Conservation (phyloP, 2,888 invertebrate species). For the Xestia sexstrigata region DNA sequence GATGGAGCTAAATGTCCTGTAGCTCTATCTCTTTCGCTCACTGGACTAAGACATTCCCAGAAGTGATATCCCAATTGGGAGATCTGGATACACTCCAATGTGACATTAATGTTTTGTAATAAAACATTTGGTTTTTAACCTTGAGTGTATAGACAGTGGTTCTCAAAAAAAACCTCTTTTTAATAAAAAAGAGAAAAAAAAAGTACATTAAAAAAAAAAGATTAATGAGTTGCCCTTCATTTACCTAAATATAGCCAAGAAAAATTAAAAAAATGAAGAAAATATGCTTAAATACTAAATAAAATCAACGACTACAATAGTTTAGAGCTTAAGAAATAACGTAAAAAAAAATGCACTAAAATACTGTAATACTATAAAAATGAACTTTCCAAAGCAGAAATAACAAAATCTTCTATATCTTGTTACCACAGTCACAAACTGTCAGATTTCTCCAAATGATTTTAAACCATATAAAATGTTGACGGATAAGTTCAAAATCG, state of each 20-base stretch:
- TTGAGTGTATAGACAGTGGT: not conserved
- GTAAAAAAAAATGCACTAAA: not conserved
- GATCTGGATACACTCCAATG: not conserved
- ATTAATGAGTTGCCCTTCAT: too few species aligned
- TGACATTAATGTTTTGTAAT: not conserved
- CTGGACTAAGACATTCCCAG: not conserved
- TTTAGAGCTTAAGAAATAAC: not conserved
- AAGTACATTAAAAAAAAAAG: too few species aligned
- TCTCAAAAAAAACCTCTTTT: not conserved
- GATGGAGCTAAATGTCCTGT: not conserved
- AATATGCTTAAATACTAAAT: not conserved
- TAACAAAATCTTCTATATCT: too few species aligned
- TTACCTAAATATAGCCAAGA: too few species aligned
- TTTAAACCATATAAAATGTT: too few species aligned
- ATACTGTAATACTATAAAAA: not conserved
- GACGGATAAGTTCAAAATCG: too few species aligned
- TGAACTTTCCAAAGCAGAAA: not conserved
- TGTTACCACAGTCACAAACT: too few species aligned
- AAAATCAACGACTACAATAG: not conserved
- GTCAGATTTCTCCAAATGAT: too few species aligned
- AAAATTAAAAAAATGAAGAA: too few species aligned
- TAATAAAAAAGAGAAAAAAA: too few species aligned
- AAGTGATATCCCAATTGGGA: not conserved
- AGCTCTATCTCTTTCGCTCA: not conserved
- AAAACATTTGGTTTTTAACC: not conserved